phyloP scores from a whole-genome alignment of 2,888 invertebrate genomes.

The Lasiommata megera region DNA sequence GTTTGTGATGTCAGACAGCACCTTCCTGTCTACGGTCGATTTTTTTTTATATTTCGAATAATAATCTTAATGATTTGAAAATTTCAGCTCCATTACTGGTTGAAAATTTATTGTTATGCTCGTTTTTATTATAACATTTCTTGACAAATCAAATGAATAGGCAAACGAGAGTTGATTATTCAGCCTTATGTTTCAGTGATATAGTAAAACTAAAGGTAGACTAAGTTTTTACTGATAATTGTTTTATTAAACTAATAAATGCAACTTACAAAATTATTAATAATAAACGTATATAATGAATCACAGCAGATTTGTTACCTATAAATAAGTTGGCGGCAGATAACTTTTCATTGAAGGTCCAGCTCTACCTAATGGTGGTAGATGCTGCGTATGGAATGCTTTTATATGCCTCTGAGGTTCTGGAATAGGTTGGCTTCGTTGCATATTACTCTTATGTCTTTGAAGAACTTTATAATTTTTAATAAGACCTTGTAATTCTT shows the following conservation, averaged over 20 bases:
- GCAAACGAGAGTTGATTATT: background rate
- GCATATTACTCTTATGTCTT: conserved; percentile 51
- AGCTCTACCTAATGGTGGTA: conserved; percentile 70
- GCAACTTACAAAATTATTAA: conserved; percentile 42
- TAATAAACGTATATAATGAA: conserved; percentile 37
- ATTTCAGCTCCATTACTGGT: background rate
- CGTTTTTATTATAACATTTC: background rate
- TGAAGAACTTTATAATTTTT: conserved; percentile 74
- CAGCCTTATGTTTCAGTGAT: no score
- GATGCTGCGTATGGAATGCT: conserved; percentile 45
- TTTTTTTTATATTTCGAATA: conserved; percentile 28
- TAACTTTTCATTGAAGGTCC: conserved; percentile 71
- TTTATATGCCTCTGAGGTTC: conserved; percentile 55
- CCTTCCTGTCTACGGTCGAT: conserved; percentile 31
- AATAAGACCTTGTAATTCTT: conserved; percentile 61
- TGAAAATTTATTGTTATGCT: background rate
- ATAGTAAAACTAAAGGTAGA: conserved; percentile 7
- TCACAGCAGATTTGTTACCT: conserved; percentile 49
- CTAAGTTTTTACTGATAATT: background rate
- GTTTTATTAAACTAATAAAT: conserved; percentile 60
- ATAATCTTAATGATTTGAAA: conserved; percentile 28
- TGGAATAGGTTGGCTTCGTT: conserved; percentile 45
- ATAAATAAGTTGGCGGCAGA: conserved; percentile 65
- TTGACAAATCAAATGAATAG: background rate
- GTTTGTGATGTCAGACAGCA: conserved; percentile 30